phyloP scores from a whole-genome alignment of 2,113 vertebrate genomes.

The Pluvialis apricaria region DNA sequence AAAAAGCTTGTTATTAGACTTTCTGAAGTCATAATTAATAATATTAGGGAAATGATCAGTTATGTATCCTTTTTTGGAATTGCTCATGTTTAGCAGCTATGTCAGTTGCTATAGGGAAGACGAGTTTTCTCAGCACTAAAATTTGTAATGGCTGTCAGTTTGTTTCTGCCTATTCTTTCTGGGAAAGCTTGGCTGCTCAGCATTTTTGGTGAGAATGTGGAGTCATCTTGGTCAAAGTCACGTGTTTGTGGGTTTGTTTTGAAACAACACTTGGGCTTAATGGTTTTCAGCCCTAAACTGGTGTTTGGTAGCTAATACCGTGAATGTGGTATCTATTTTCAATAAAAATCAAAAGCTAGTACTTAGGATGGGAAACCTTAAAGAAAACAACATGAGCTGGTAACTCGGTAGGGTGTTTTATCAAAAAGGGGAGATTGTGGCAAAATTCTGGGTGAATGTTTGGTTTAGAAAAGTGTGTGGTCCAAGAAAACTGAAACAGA shows the following conservation, averaged over 20 bases:
- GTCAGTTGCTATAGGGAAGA: background rate
- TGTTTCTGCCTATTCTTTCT: background rate
- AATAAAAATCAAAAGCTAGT: background rate
- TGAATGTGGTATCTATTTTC: background rate
- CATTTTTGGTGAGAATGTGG: background rate
- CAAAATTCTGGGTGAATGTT: background rate
- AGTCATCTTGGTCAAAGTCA: background rate
- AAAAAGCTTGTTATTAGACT: background rate
- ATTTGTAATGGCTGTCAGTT: background rate
- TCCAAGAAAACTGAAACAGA: background rate
- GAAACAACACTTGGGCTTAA: background rate
- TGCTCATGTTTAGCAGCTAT: background rate
- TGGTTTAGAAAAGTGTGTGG: background rate
- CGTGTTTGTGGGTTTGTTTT: background rate
- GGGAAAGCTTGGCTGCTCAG: background rate
- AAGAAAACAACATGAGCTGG: background rate
- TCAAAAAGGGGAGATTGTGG: background rate
- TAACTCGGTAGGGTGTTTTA: background rate
- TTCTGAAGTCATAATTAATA: background rate
- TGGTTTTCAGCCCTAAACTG: background rate
- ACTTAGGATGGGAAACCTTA: background rate
- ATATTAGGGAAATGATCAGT: background rate
- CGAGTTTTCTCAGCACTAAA: background rate
- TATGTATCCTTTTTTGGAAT: background rate
- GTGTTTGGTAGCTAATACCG: background rate